Evolutionary conservation across 2,888 invertebrate genomes (phyloP).

Genomic region (Folsomia candida): DNA sequence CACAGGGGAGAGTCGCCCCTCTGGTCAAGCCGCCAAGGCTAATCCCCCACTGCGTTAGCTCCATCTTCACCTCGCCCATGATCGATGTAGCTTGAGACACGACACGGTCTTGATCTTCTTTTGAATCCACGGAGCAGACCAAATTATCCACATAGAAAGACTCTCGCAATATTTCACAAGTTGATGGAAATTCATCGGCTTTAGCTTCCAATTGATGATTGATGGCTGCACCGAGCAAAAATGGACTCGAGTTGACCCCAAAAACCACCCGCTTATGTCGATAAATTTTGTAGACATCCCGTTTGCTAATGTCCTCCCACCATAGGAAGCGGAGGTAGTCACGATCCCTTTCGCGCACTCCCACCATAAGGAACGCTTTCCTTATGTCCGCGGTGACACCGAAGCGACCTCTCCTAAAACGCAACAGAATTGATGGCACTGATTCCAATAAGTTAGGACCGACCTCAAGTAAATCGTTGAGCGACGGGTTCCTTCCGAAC

Average conservation of each 20-base stretch:
- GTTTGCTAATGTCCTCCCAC: no score
- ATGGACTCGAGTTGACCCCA: no score
- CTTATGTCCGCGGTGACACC: conserved; percentile 17
- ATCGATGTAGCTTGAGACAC: conserved; percentile 19
- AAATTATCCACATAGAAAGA: no score
- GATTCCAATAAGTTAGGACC: conserved; percentile 40
- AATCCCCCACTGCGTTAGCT: conserved; percentile 21
- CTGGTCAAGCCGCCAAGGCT: not conserved
- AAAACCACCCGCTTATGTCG: conserved; percentile 24
- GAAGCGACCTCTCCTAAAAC: not conserved
- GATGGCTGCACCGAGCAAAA: conserved; percentile 20
- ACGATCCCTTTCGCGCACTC: not conserved
- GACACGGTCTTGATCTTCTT: conserved; percentile 35
- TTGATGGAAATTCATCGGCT: not conserved
- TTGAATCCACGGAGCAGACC: conserved; percentile 24
- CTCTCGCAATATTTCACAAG: conserved; percentile 25
- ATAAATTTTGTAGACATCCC: not conserved
- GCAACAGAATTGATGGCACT: conserved; percentile 25
- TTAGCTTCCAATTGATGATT: conserved; percentile 41
- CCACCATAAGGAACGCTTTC: conserved; percentile 26
- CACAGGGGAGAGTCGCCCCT: no score
- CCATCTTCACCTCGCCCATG: conserved; percentile 8
- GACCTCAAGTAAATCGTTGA: conserved; percentile 45
- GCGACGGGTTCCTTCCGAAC: conserved; percentile 11
- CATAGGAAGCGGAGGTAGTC: conserved; percentile 12